A percentile compares a stretch with the other conserved stretches of the same genome.
phyloP scores from a whole-genome alignment of 2,888 invertebrate genomes.

The Agrochola lota region DNA sequence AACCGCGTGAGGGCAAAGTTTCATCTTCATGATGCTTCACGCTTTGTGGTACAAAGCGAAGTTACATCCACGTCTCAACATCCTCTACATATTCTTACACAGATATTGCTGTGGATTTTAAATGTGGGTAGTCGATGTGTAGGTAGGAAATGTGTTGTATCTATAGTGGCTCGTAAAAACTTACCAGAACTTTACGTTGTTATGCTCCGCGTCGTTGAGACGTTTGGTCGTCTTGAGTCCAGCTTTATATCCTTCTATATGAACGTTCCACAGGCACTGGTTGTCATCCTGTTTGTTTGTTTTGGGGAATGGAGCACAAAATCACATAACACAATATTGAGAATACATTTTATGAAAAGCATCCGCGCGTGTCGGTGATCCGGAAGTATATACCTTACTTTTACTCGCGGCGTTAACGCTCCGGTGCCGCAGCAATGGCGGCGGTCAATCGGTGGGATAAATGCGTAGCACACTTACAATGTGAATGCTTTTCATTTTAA shows the following conservation, averaged over 20 bases:
- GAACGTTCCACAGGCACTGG: no score
- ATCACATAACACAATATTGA: no score
- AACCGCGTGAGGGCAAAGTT: conserved; percentile 15
- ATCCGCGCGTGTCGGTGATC: no score
- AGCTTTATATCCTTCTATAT: no score
- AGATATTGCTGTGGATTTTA: background rate
- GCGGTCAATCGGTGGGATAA: background rate
- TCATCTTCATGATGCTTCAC: background rate
- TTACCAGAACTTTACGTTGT: background rate
- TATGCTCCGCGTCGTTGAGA: background rate
- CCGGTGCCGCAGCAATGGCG: no score
- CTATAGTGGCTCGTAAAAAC: background rate
- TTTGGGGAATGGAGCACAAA: no score
- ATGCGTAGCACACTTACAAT: background rate
- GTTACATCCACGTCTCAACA: background rate
- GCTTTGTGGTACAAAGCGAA: background rate
- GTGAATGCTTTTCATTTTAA: no score
- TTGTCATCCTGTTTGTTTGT: no score
- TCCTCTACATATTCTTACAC: background rate
- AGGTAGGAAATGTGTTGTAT: background rate
- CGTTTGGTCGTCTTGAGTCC: background rate
- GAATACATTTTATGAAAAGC: no score
- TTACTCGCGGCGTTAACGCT: no score
- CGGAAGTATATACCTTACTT: no score
- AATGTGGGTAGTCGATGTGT: background rate